A percentile compares a stretch with the other conserved stretches of the same genome.
Evolutionary conservation across 2,797 vertebrate genomes (phyloP).

Genomic region (Malacoraja senta): DNA sequence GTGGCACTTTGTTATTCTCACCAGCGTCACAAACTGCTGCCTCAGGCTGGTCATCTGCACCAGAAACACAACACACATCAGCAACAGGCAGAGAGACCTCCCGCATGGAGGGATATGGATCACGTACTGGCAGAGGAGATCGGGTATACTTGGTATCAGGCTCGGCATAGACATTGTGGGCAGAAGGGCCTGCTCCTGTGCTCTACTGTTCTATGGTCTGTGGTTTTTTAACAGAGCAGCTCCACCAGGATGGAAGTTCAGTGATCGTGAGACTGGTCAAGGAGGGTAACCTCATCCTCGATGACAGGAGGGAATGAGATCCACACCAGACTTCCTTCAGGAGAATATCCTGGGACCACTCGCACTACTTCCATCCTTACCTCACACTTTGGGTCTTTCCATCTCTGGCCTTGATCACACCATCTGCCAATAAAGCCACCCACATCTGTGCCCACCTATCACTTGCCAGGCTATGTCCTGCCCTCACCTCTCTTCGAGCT

Average conservation of each 20-base stretch:
- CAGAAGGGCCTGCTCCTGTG: too few species aligned
- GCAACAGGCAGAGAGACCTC: background rate
- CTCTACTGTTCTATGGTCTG: too few species aligned
- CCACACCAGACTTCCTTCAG: background rate
- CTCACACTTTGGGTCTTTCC: too few species aligned
- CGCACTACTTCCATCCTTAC: too few species aligned
- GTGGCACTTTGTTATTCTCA: background rate
- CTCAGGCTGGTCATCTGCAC: background rate
- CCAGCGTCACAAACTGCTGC: background rate
- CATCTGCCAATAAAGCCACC: too few species aligned
- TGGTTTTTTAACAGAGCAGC: conserved; percentile 57
- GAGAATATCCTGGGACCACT: background rate
- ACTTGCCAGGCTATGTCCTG: too few species aligned
- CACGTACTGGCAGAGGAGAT: too few species aligned
- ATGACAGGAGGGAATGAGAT: background rate
- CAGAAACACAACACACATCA: background rate
- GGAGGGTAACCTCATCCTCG: background rate
- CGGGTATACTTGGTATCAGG: too few species aligned
- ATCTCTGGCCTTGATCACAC: too few species aligned
- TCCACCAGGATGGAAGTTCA: background rate
- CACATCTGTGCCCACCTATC: too few species aligned
- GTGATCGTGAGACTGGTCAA: background rate
- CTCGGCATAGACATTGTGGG: too few species aligned
- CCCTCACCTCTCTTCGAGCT: too few species aligned
- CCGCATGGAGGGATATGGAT: background rate